Evolutionary conservation across 2,113 vertebrate genomes (phyloP).

Genomic region (Choloepus hoffmanni): DNA sequence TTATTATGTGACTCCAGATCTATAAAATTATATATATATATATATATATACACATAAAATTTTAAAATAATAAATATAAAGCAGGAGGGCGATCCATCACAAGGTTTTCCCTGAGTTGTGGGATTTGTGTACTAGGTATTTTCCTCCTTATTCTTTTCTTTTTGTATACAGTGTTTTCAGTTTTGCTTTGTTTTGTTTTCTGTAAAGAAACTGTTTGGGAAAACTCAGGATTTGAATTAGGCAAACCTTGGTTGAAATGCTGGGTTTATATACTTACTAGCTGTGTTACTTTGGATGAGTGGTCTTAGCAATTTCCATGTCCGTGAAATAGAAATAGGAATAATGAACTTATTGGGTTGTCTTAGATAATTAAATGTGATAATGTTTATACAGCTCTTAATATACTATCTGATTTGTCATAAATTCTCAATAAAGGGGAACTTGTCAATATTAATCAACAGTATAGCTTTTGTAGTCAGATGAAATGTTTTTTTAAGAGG

Average conservation of each 20-base stretch:
- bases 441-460: conserved; percentile 1
- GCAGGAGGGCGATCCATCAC: neutral
- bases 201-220: neutral
- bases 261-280: neutral
- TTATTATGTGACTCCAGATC: neutral
- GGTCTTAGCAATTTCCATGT: neutral
- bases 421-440: conserved; percentile 44
- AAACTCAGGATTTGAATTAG: conserved; percentile 38
- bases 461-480: neutral
- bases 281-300: conserved; percentile 4
- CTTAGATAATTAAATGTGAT: neutral
- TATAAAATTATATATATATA: neutral
- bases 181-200: conserved; percentile 26
- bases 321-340: neutral
- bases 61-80: conserved; percentile 1
- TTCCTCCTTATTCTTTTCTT: neutral
- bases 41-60: neutral
- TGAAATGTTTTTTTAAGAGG: neutral
- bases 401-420: conserved; percentile 9
- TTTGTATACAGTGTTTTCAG: neutral
- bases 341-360: neutral
- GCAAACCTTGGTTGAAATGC: neutral
- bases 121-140: neutral
- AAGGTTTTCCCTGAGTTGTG: conserved; percentile 11
- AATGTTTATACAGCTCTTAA: conserved; percentile 35